phyloP scores from a whole-genome alignment of 2,113 vertebrate species.

The Phyllostomus discolor region DNA sequence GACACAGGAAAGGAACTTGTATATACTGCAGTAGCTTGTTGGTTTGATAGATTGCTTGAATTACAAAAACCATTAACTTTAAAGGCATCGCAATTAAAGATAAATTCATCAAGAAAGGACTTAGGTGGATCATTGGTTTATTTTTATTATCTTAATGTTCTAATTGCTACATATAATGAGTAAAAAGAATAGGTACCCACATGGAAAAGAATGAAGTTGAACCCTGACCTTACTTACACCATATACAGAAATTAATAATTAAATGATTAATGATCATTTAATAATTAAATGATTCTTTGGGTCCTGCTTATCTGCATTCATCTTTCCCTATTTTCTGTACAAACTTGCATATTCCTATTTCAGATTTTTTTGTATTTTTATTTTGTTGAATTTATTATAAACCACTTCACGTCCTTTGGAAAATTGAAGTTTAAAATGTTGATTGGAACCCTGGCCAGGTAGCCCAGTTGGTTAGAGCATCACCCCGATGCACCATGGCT shows the following conservation, averaged over 20 bases:
- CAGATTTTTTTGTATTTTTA: not conserved
- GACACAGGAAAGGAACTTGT: not conserved
- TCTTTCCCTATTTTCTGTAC: not conserved
- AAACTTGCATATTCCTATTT: not conserved
- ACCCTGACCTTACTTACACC: not conserved
- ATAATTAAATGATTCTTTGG: not conserved
- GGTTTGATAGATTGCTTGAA: not conserved
- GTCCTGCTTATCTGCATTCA: not conserved
- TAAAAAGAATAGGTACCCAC: not conserved
- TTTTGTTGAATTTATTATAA: constrained; percentile 29
- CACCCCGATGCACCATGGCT: too few relatives aligned
- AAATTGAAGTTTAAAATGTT: not conserved
- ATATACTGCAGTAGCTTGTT: not conserved
- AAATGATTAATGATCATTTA: not conserved
- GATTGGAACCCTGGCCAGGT: not conserved
- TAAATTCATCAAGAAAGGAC: not conserved
- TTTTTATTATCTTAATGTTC: not conserved
- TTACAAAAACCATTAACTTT: not conserved
- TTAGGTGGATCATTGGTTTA: not conserved
- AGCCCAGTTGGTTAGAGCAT: too few relatives aligned
- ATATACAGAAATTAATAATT: constrained; percentile 9
- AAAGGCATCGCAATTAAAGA: not conserved
- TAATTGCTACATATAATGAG: not conserved
- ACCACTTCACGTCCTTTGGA: not conserved
- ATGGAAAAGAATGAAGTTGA: not conserved